Base-by-base conservation (phyloP, 2,888 invertebrate genomes). In the Epicampocera succincta region DNA sequence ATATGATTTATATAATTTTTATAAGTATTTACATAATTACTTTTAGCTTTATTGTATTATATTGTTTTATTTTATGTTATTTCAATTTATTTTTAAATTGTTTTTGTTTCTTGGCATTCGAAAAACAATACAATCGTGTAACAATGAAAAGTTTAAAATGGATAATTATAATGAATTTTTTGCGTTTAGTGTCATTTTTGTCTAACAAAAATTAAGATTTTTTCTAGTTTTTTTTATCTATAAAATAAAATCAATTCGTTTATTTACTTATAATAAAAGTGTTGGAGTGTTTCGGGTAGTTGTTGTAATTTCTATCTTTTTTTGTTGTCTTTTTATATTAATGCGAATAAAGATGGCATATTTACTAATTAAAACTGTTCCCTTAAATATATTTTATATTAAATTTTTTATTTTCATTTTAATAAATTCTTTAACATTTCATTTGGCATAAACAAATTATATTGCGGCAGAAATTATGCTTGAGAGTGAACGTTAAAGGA, bases 11-110 rank as follows among this genome's bases (percentile, higher is more conserved):
- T 83, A 79, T 85, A 84, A 84, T 86, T 33, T 33, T 33, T 88
- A 85, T 87, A 88, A 84, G 84, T 85, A 88, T 85, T 88, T 88
- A 88, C 87, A 87, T 87, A 87, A 87, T 87, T 87, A 83, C 87
- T 85, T 75, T 85, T 85, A 9, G 3, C 29, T 33, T 33, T 33
- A 33, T 84, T 85, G 80, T 80, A 84, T 85, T 84, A 87, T 85
- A 17, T 54, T 73, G 15, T 40, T 48, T 66, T 54, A 25, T 54
- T 29, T 9, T 48, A n/a, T n/a, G n/a, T 15, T 38, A 46, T 77
- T 63, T 65, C 50, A 8, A 1, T 50, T 66, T 56, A 17, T 46
- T 66, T 75, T 58, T 42, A n/a, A n/a, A n/a, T 50, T 11, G 42
- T 68, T 13, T n/a, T 42, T 75, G 40, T 56, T 19, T 38, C 19